Conservation (phyloP, 1,140 invertebrate species). For the Ectropis grisescens region DNA sequence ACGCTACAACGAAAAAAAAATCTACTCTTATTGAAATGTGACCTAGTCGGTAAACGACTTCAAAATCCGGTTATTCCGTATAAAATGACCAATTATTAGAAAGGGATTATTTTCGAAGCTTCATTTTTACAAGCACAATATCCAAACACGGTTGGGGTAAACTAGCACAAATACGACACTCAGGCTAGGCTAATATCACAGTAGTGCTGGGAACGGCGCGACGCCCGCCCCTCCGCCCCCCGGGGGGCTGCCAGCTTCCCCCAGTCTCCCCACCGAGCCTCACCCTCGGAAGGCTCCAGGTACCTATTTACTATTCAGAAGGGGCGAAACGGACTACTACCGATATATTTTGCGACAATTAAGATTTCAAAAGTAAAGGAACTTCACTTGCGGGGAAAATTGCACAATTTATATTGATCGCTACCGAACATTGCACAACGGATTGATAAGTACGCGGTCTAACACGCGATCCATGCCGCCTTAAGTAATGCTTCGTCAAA, state of each 20-base stretch:
- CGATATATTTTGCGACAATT: slow-evolving; percentile 63
- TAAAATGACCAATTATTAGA: slow-evolving; percentile 54
- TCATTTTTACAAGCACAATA: slow-evolving; percentile 52
- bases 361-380: slow-evolving; percentile 55
- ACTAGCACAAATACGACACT: slow-evolving; percentile 67
- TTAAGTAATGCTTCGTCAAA: too few species aligned
- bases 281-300: slow-evolving; percentile 22
- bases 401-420: slow-evolving; percentile 28
- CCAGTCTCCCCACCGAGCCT: slow-evolving; percentile 2
- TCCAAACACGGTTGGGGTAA: slow-evolving; percentile 55
- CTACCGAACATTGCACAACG: slow-evolving; percentile 43
- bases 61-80: slow-evolving; percentile 36
- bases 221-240: slow-evolving; percentile 9
- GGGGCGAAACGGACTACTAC: slow-evolving; percentile 48
- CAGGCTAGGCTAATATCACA: slow-evolving; percentile 68
- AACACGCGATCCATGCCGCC: slow-evolving; percentile 7
- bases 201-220: slow-evolving; percentile 61
- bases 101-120: slow-evolving; percentile 41
- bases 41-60: slow-evolving; percentile 40
- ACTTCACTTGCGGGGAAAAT: slow-evolving; percentile 25
- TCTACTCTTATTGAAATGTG: slow-evolving; percentile 29
- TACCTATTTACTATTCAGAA: slow-evolving; percentile 62
- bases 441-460: slow-evolving; percentile 22
- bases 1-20: slow-evolving; percentile 29
- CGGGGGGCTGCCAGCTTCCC: neutral